A percentile compares a stretch with the other conserved stretches of the same genome.
Conservation (phyloP, 2,797 vertebrate species). For the Pangasius sanitwongsei region DNA sequence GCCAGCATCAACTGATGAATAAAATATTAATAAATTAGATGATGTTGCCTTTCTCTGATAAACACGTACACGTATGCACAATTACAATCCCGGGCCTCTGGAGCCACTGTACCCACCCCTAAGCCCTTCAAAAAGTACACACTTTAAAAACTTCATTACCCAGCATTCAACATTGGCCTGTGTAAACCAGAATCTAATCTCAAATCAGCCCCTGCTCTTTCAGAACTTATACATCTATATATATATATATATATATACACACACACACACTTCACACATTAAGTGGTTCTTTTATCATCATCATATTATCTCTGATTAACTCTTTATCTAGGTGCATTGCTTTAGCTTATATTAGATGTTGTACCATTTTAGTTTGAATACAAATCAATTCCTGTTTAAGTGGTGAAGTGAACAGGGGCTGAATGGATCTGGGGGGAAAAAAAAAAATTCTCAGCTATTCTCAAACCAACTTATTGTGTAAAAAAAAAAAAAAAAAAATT, state of each 20-base stretch:
- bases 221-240: not conserved
- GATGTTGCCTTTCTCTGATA: not conserved
- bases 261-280: no score
- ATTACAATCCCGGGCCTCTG: conserved; percentile 41
- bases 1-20: not conserved
- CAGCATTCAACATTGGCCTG: conserved; percentile 69
- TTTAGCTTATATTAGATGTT: not conserved
- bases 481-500: conserved; percentile 66
- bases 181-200: conserved; percentile 69
- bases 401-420: conserved; percentile 16
- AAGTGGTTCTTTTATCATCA: conserved; percentile 6
- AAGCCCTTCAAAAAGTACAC: conserved; percentile 70
- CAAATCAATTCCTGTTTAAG: not conserved
- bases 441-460: conserved; percentile 59
- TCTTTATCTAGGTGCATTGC: not conserved
- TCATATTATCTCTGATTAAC: not conserved
- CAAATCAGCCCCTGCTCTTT: conserved; percentile 25
- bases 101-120: conserved; percentile 69
- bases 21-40: conserved; percentile 31
- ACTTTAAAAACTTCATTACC: conserved; percentile 70
- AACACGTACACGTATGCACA: conserved; percentile 14
- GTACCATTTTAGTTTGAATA: conserved; percentile 16
- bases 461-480: conserved; percentile 53
- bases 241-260: no score
- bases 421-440: conserved; percentile 4